Percentiles rank a stretch among this genome's conserved stretches.
Conservation (phyloP, 2,113 vertebrate species). For the Ptilonorhynchus violaceus region DNA sequence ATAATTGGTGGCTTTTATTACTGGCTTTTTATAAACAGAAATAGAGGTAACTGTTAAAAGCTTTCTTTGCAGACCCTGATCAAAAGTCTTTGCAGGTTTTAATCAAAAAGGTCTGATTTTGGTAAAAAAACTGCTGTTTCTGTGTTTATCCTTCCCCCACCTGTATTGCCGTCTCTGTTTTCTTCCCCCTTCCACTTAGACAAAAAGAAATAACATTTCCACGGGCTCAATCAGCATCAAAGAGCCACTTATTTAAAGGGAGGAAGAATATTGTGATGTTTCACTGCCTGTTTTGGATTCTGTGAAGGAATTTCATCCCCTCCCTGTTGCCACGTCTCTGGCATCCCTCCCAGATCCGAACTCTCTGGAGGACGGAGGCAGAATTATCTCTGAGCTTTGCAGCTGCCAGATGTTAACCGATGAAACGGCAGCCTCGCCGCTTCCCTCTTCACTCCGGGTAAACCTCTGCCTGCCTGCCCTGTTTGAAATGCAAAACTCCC, state of each 20-base stretch:
- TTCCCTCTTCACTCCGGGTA: neutral
- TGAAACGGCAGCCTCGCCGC: neutral
- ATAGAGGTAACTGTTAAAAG: neutral
- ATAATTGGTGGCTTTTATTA: neutral
- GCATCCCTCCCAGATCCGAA: slow-evolving; percentile 34
- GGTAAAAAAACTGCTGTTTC: neutral
- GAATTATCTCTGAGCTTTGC: slow-evolving; percentile 41
- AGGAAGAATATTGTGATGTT: neutral
- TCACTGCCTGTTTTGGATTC: slow-evolving; percentile 50
- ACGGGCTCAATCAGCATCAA: neutral
- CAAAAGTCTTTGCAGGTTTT: neutral
- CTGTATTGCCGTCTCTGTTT: neutral
- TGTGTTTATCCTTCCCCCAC: neutral
- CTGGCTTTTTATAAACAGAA: neutral
- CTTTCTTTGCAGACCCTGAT: neutral
- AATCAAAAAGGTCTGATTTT: neutral
- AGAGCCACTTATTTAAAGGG: neutral
- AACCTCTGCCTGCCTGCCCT: neutral
- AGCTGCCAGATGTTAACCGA: slow-evolving; percentile 44
- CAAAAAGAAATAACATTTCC: neutral
- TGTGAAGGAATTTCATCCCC: slow-evolving; percentile 55
- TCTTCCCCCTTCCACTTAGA: neutral
- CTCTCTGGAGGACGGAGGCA: slow-evolving; percentile 28
- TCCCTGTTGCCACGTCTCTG: neutral
- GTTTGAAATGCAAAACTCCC: slow-evolving; percentile 45